Evolutionary conservation across 2,797 vertebrate species (phyloP).

Genomic region (Myotis pilosus): DNA sequence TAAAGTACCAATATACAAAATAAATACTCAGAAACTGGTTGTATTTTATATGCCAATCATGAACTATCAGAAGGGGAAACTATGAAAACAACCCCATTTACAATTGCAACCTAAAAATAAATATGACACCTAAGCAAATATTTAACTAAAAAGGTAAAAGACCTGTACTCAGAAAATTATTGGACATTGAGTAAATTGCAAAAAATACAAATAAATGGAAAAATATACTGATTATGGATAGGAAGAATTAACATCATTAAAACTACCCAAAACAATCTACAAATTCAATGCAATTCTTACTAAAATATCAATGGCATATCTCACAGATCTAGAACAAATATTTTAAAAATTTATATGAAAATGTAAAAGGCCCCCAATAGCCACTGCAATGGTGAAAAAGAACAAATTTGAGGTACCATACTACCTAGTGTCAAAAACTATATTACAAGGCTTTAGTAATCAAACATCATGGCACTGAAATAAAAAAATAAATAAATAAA

Average conservation of each 20-base stretch:
- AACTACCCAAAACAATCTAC: neutral
- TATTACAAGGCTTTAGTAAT: neutral
- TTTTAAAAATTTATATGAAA: neutral
- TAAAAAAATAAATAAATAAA: neutral
- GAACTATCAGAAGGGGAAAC: neutral
- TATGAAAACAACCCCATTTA: neutral
- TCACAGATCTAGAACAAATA: neutral
- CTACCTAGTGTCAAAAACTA: neutral
- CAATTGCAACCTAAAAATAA: neutral
- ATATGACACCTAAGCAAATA: neutral
- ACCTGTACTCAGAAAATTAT: neutral
- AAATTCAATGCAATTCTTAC: neutral
- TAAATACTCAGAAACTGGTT: neutral
- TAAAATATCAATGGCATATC: neutral
- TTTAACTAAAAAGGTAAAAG: neutral
- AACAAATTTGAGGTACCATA: neutral
- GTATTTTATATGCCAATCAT: neutral
- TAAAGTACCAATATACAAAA: neutral
- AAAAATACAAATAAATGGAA: neutral
- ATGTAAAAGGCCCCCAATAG: neutral
- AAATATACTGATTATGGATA: neutral
- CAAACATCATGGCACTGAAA: neutral
- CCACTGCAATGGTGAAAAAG: neutral
- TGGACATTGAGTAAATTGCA: neutral
- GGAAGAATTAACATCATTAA: neutral